Evolutionary conservation across 2,797 vertebrate genomes (phyloP).

Genomic region (Sardinella longiceps): DNA sequence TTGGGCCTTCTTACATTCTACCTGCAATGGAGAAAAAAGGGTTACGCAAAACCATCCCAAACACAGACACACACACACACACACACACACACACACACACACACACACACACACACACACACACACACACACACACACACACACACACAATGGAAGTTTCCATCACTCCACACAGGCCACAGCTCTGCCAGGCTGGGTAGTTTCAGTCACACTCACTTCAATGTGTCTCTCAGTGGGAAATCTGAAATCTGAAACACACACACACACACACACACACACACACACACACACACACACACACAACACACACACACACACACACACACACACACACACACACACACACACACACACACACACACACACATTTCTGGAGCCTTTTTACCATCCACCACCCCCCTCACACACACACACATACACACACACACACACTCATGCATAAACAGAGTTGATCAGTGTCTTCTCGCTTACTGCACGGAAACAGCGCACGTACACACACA

Average conservation of each 20-base stretch:
- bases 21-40: constrained; percentile 73
- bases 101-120: not conserved
- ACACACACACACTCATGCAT: not conserved
- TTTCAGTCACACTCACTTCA: too few relatives aligned
- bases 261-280: not conserved
- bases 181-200: too few relatives aligned
- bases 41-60: too few relatives aligned
- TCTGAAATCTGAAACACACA: too few relatives aligned
- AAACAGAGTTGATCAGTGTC: not conserved
- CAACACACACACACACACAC: not conserved
- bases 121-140: not conserved
- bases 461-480: too few relatives aligned
- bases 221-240: too few relatives aligned
- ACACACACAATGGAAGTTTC: too few relatives aligned
- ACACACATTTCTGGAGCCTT: not conserved
- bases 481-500: not conserved
- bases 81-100: not conserved
- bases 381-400: too few relatives aligned
- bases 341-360: not conserved
- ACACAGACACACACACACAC: not conserved
- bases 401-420: not conserved
- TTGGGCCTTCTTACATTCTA: constrained; percentile 99
- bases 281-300: not conserved
- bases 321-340: not conserved
- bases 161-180: too few relatives aligned